These are phyloP conservation scores for Sturnus vulgaris DNA, from an alignment of 2,113 vertebrate species.

Conservation along the genomic window DNA sequence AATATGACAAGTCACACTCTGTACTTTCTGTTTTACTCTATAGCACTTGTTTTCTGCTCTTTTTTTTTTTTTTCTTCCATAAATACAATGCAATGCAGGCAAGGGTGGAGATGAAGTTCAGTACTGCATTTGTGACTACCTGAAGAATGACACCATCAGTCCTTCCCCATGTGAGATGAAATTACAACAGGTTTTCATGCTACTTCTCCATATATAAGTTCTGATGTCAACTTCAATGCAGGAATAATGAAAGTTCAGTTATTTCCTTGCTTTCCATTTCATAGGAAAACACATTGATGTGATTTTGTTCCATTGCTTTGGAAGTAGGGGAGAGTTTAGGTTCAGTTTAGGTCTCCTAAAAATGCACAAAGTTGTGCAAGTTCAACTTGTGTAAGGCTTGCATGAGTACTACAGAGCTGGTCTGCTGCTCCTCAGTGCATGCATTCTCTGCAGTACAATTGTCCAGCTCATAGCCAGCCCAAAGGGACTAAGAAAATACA, in stretches of 20 bases:
- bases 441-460: not conserved
- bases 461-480: not conserved
- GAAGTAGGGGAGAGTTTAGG: not conserved
- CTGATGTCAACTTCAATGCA: not conserved
- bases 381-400: not conserved
- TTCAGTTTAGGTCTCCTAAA: not conserved
- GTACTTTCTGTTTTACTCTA: not conserved
- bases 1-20: not conserved
- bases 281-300: not conserved
- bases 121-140: not conserved
- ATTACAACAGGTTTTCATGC: not conserved
- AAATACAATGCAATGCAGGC: not conserved
- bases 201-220: not conserved
- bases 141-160: not conserved
- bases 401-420: not conserved
- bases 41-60: not conserved
- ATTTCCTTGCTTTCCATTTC: not conserved
- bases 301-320: not conserved
- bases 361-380: not conserved
- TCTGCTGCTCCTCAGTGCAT: not conserved
- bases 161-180: not conserved
- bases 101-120: not conserved
- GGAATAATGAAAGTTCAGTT: conserved; percentile 10
- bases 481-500: not conserved
- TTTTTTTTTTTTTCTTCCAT: not conserved